Percentiles rank a stretch among this genome's conserved stretches.
Evolutionary conservation across 2,113 vertebrate genomes (phyloP).

Genomic region (Melanotaenia duboulayi): DNA sequence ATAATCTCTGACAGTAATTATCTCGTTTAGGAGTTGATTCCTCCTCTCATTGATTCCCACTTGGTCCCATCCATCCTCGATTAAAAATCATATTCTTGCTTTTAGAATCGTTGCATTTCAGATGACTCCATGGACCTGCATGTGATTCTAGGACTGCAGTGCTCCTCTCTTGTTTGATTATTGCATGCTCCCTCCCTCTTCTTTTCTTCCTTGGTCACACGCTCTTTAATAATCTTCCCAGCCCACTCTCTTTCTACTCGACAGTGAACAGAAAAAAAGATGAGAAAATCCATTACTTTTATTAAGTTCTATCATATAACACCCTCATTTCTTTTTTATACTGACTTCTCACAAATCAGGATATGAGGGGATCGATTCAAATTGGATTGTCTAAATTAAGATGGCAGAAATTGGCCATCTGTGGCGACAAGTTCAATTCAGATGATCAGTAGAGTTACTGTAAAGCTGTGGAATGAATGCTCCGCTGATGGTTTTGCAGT

Average conservation of each 20-base stretch:
- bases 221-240: constrained; percentile 47
- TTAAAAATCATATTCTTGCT: constrained; percentile 77
- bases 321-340: constrained; percentile 55
- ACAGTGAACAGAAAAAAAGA: constrained; percentile 31
- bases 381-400: constrained; percentile 72
- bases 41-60: constrained; percentile 68
- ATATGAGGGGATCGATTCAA: constrained; percentile 69
- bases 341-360: constrained; percentile 59
- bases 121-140: constrained; percentile 80
- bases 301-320: constrained; percentile 73
- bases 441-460: constrained; percentile 50
- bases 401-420: constrained; percentile 52
- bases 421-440: constrained; percentile 42
- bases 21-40: constrained; percentile 77
- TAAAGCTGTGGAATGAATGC: constrained; percentile 37
- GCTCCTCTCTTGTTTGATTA: constrained; percentile 69
- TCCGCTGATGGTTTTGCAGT: constrained; percentile 42
- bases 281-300: constrained; percentile 74
- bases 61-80: constrained; percentile 66
- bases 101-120: constrained; percentile 83
- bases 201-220: constrained; percentile 32
- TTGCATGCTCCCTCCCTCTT: constrained; percentile 49
- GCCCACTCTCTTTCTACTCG: constrained; percentile 25
- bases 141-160: constrained; percentile 46
- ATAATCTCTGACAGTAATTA: constrained; percentile 74